phyloP scores from a whole-genome alignment of 2,888 invertebrate genomes.

The Idaea dimidiata region DNA sequence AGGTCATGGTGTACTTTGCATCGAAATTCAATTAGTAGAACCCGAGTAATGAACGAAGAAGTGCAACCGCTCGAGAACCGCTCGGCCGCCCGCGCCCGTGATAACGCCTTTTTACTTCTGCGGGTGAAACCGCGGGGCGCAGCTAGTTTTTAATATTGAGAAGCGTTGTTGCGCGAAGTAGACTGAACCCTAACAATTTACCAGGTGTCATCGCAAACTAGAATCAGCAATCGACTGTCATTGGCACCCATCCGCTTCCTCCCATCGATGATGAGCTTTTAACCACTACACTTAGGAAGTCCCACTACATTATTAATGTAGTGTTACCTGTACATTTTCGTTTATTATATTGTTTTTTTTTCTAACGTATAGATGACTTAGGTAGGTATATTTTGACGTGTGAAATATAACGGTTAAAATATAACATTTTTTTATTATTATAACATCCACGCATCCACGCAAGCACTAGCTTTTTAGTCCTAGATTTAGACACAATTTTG shows the following conservation, averaged over 20 bases:
- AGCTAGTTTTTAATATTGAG: neutral
- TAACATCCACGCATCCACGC: too few species aligned
- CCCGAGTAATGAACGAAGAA: too few species aligned
- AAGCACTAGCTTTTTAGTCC: too few species aligned
- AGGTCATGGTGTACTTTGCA: too few species aligned
- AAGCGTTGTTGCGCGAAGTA: neutral
- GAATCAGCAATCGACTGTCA: neutral
- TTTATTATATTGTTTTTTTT: neutral
- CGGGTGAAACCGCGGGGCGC: too few species aligned
- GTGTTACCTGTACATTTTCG: neutral
- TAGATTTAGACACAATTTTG: too few species aligned
- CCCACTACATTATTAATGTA: neutral
- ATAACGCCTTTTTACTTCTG: too few species aligned
- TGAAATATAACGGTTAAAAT: neutral
- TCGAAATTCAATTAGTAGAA: too few species aligned
- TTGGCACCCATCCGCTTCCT: neutral
- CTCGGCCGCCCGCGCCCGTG: too few species aligned
- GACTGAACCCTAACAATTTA: neutral
- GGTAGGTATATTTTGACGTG: neutral
- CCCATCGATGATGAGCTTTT: neutral
- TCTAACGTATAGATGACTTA: neutral
- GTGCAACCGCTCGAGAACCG: too few species aligned
- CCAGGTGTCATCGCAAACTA: neutral
- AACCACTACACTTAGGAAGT: neutral
- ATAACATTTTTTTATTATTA: too few species aligned